Evolutionary conservation across 1,140 invertebrate genomes (phyloP).

Genomic region (Tetramorium simillimum): DNA sequence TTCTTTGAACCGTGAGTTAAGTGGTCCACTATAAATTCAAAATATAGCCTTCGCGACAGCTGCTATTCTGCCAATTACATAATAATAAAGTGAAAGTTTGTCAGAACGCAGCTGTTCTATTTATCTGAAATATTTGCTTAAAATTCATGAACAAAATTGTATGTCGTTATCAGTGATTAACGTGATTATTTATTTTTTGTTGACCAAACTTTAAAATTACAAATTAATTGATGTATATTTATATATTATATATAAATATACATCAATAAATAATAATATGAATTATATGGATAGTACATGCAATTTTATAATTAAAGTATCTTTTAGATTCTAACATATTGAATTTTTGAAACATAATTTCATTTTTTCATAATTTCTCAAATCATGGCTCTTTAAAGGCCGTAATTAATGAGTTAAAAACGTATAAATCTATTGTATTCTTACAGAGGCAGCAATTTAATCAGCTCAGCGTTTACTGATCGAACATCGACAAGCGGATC

Average conservation of each 20-base stretch:
- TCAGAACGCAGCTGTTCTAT: neutral
- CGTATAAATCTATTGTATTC: neutral
- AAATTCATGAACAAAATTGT: neutral
- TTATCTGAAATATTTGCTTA: neutral
- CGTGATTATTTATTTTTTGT: neutral
- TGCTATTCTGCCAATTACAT: neutral
- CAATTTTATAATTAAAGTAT: neutral
- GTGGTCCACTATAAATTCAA: conserved; percentile 6
- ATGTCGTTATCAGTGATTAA: neutral
- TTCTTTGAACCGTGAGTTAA: neutral
- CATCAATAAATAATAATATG: too few species aligned
- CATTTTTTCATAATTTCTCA: neutral
- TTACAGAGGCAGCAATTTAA: neutral
- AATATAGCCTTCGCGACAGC: neutral
- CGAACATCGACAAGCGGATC: neutral
- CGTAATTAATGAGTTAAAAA: neutral
- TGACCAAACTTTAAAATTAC: neutral
- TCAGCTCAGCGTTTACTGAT: neutral
- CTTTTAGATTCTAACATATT: neutral
- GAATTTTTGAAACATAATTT: neutral
- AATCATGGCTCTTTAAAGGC: neutral
- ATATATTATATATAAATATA: too few species aligned
- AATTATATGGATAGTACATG: neutral
- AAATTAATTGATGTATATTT: neutral
- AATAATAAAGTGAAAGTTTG: conserved; percentile 17